Conservation (phyloP, 2,113 vertebrate species). For the Mixornis gularis region DNA sequence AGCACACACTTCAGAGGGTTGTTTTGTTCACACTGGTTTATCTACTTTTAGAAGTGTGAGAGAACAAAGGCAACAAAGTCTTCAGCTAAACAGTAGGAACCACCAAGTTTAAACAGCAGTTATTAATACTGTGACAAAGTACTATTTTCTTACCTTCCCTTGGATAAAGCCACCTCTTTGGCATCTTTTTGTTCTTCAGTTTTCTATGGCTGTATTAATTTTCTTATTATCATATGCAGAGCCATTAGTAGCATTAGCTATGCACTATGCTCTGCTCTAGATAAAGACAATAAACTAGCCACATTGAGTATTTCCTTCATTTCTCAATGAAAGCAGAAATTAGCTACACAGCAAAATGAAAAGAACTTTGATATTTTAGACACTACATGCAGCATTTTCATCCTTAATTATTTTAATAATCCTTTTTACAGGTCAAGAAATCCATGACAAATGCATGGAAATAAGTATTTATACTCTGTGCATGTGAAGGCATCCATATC, state of each 20-base stretch:
- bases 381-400: neutral
- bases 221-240: neutral
- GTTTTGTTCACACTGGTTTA: neutral
- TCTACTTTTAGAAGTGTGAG: neutral
- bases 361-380: neutral
- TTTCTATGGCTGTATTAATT: neutral
- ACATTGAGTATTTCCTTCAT: neutral
- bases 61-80: neutral
- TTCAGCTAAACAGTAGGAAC: neutral
- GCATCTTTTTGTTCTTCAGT: neutral
- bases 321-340: neutral
- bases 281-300: neutral
- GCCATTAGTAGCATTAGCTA: neutral
- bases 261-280: neutral
- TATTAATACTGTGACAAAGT: neutral
- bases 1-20: neutral
- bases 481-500: neutral
- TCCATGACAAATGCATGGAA: neutral
- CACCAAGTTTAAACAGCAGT: neutral
- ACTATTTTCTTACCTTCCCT: neutral
- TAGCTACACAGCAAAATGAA: neutral
- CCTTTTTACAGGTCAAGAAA: neutral
- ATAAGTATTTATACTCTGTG: neutral
- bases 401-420: constrained; percentile 10
- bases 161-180: neutral